phyloP scores from a whole-genome alignment of 1,140 invertebrate species.

The Dendroctonus valens region DNA sequence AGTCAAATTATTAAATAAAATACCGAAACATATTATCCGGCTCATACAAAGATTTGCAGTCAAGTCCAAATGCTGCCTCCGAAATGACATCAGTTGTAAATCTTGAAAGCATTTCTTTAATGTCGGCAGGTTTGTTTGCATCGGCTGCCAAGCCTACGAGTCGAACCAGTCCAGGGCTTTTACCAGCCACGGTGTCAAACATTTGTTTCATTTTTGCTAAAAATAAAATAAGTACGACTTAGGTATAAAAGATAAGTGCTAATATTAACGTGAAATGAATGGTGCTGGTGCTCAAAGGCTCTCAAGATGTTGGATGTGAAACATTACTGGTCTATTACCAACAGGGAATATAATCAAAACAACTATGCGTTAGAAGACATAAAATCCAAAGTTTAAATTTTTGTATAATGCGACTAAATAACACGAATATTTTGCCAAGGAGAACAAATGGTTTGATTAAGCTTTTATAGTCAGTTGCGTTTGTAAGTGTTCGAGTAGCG shows the following conservation, averaged over 20 bases:
- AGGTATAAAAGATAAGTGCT: too few relatives aligned
- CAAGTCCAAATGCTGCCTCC: slow-evolving; percentile 59
- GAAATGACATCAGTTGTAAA: slow-evolving; percentile 60
- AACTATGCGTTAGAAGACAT: too few relatives aligned
- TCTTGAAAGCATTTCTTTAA: slow-evolving; percentile 54
- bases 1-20: slow-evolving; percentile 38
- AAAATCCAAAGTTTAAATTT: too few relatives aligned
- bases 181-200: slow-evolving; percentile 42
- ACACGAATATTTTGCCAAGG: too few relatives aligned
- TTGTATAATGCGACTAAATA: too few relatives aligned
- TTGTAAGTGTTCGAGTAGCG: too few relatives aligned
- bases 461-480: too few relatives aligned
- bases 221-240: background rate
- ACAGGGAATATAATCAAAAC: too few relatives aligned
- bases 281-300: too few relatives aligned
- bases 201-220: slow-evolving; percentile 50
- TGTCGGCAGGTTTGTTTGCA: slow-evolving; percentile 49
- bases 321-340: too few relatives aligned
- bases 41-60: slow-evolving; percentile 55
- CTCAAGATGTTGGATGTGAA: too few relatives aligned
- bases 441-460: too few relatives aligned
- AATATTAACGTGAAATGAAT: background rate
- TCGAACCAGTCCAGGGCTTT: slow-evolving; percentile 48
- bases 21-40: slow-evolving; percentile 50
- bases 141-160: slow-evolving; percentile 35